phyloP scores from a whole-genome alignment of 2,113 vertebrate species.

The Camelus dromedarius region DNA sequence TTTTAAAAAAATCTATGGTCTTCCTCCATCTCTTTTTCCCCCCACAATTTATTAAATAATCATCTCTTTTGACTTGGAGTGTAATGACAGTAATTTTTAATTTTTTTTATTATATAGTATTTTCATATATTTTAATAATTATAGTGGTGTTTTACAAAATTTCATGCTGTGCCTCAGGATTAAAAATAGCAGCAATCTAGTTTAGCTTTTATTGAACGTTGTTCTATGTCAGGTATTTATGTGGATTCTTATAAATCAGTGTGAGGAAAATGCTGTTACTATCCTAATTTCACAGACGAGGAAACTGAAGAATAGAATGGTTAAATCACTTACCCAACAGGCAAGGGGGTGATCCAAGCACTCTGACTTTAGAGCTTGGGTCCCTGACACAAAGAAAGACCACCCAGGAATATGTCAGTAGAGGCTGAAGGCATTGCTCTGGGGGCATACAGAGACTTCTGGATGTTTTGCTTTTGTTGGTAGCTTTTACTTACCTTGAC shows the following conservation, averaged over 20 bases:
- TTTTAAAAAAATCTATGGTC: background rate
- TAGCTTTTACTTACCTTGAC: background rate
- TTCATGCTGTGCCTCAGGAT: background rate
- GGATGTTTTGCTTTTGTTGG: background rate
- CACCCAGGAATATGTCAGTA: background rate
- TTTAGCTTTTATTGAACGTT: background rate
- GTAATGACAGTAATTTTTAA: background rate
- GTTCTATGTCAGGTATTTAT: background rate
- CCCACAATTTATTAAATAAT: background rate
- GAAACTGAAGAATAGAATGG: background rate
- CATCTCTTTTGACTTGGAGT: background rate
- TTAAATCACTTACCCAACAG: background rate
- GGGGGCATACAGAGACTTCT: background rate
- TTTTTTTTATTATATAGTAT: background rate
- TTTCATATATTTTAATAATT: slow-evolving; percentile 15
- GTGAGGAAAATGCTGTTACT: background rate
- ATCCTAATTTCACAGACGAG: background rate
- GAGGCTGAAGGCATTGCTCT: background rate
- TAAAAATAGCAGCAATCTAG: background rate
- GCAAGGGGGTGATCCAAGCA: background rate
- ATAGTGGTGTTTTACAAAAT: background rate
- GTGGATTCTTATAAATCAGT: background rate
- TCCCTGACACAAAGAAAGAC: background rate
- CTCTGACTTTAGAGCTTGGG: background rate
- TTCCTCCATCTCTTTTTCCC: background rate